Conservation (phyloP, 92 coral and sea anemone species). For the Desmophyllum pertusum region DNA sequence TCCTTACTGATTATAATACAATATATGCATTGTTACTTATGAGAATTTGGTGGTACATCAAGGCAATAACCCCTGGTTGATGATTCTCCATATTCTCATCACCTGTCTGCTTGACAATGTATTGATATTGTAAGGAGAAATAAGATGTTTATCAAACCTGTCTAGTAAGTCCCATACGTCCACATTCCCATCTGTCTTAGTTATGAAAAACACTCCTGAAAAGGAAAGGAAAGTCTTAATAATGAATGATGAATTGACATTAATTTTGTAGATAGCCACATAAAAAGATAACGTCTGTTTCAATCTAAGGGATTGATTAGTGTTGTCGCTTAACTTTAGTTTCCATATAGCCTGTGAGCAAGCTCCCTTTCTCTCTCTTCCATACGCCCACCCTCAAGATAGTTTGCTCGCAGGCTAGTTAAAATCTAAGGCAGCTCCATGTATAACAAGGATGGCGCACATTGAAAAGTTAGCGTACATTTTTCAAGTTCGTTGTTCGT, state of each 20-base stretch:
- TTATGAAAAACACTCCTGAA: constrained; percentile 94
- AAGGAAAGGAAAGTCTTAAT: background rate
- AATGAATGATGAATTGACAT: background rate
- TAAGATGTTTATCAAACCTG: constrained; percentile 58
- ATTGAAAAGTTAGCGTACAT: too few species aligned
- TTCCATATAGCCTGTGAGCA: too few species aligned
- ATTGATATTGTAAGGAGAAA: background rate
- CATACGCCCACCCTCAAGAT: too few species aligned
- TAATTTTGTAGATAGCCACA: too few species aligned
- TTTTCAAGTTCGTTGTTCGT: too few species aligned
- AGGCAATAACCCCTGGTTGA: background rate
- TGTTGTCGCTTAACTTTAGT: too few species aligned
- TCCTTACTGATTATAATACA: background rate
- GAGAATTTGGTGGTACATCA: background rate
- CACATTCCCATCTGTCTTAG: constrained; percentile 93
- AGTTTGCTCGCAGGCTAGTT: too few species aligned
- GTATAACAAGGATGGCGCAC: too few species aligned
- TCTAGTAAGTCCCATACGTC: constrained; percentile 99
- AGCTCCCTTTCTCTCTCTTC: too few species aligned
- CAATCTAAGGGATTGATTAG: background rate
- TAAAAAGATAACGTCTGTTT: background rate
- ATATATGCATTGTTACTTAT: background rate
- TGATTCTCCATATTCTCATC: background rate
- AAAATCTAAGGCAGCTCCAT: too few species aligned
- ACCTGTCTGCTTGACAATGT: background rate